phyloP scores from a whole-genome alignment of 1,140 invertebrate species.

The Drosophila ercepeae region DNA sequence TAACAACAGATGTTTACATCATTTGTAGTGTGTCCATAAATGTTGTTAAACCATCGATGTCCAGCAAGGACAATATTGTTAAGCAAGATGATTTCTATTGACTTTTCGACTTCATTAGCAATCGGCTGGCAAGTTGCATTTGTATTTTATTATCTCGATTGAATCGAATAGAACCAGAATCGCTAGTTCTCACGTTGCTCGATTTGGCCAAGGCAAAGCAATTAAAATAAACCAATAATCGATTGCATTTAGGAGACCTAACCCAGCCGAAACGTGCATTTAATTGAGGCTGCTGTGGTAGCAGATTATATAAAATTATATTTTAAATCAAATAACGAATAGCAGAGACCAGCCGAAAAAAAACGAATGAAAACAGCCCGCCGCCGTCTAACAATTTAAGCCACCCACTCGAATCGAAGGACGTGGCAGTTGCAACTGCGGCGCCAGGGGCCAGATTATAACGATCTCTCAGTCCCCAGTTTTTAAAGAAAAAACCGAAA shows the following conservation, averaged over 20 bases:
- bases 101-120: not conserved
- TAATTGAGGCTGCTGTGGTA: conserved; percentile 69
- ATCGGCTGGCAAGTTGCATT: conserved; percentile 7
- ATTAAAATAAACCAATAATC: conserved; percentile 78
- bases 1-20: conserved; percentile 75
- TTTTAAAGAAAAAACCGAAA: not conserved
- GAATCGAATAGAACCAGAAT: conserved; percentile 31
- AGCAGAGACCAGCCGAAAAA: conserved; percentile 41
- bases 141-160: conserved; percentile 14
- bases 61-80: not conserved
- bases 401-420: conserved; percentile 75
- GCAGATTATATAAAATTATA: conserved; percentile 80
- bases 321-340: conserved; percentile 77
- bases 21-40: conserved; percentile 57
- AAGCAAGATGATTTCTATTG: not conserved
- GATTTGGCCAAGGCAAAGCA: conserved; percentile 63
- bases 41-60: conserved; percentile 1
- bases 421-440: conserved; percentile 73
- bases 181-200: conserved; percentile 60
- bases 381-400: conserved; percentile 41
- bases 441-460: conserved; percentile 73
- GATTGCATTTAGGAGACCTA: conserved; percentile 68
- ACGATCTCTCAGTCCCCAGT: conserved; percentile 66
- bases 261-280: conserved; percentile 71
- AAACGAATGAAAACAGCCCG: conserved; percentile 30